Conservation (phyloP, 2,797 vertebrate genomes). For the Percopsis omiscomaycus region DNA sequence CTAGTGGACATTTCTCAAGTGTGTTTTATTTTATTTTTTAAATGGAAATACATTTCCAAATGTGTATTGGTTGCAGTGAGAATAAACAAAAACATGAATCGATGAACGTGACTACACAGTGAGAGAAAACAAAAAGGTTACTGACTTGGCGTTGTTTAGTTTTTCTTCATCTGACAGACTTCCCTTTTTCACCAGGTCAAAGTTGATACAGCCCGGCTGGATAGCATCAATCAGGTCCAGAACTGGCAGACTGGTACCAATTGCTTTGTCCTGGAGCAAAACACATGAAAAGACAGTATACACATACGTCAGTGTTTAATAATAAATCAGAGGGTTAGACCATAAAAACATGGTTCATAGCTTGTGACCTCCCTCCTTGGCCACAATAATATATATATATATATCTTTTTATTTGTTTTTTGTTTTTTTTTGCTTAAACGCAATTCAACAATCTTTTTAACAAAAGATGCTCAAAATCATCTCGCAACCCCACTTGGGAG, state of each 20-base stretch:
- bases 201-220: slow-evolving; percentile 90
- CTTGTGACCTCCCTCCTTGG: too few species aligned
- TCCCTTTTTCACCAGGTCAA: slow-evolving; percentile 87
- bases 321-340: too few species aligned
- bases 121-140: slow-evolving; percentile 49
- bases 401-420: too few species aligned
- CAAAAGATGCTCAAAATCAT: too few species aligned
- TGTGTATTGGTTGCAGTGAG: neutral
- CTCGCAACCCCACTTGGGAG: too few species aligned
- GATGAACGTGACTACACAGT: neutral
- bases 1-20: too few species aligned
- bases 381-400: too few species aligned
- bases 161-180: slow-evolving; percentile 85
- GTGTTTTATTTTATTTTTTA: too few species aligned
- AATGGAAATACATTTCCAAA: too few species aligned
- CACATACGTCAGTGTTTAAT: neutral
- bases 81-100: neutral
- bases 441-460: too few species aligned
- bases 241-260: slow-evolving; percentile 88
- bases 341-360: too few species aligned
- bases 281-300: slow-evolving; percentile 22
- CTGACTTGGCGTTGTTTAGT: slow-evolving; percentile 94
- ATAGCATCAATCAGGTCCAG: slow-evolving; percentile 96
- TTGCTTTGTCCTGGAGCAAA: slow-evolving; percentile 83
- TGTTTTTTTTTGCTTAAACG: too few species aligned